phyloP scores from a whole-genome alignment of 2,797 vertebrate species.

The Ctenopoma multispine region DNA sequence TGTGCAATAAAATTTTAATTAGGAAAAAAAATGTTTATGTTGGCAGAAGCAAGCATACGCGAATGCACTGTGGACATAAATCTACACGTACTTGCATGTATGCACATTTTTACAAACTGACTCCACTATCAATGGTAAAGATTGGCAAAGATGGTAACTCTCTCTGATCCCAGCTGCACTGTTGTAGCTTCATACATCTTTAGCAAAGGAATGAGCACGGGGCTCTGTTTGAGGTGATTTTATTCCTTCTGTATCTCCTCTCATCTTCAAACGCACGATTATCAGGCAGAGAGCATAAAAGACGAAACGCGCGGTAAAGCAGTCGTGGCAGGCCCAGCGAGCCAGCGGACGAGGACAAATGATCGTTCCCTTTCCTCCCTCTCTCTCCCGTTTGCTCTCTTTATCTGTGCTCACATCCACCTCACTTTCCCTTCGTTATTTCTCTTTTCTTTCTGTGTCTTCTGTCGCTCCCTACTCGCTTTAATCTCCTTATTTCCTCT shows the following conservation, averaged over 20 bases:
- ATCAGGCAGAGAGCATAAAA: constrained; percentile 40
- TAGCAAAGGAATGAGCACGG: neutral
- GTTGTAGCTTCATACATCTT: neutral
- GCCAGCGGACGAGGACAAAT: constrained; percentile 51
- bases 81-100: neutral
- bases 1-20: constrained; percentile 25
- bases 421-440: constrained; percentile 28
- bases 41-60: neutral
- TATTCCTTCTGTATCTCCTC: constrained; percentile 3
- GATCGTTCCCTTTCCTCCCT: constrained; percentile 21
- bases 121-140: no score
- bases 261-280: constrained; percentile 29
- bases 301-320: constrained; percentile 33
- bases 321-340: constrained; percentile 33
- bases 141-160: constrained; percentile 2
- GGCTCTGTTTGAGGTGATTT: constrained; percentile 23
- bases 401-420: constrained; percentile 10
- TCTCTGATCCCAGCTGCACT: constrained; percentile 3
- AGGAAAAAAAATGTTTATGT: neutral
- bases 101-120: neutral
- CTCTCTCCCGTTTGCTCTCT: constrained; percentile 1
- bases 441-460: neutral
- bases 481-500: neutral
- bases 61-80: neutral
- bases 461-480: neutral